Evolutionary conservation across 2,888 invertebrate genomes (phyloP).

Genomic region (Parnassius mnemosyne): DNA sequence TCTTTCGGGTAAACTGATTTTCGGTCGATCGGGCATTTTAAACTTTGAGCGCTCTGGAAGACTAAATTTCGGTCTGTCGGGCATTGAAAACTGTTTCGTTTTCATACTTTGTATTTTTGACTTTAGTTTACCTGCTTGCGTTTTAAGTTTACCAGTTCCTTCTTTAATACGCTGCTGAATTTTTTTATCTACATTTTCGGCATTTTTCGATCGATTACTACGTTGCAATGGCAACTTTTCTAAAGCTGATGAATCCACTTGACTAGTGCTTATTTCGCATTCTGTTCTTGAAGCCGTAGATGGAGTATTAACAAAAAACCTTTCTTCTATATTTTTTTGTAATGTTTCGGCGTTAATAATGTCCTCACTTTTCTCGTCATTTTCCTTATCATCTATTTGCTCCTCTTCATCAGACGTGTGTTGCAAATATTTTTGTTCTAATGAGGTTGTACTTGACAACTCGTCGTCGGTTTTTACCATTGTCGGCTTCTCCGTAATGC

Average conservation of each 20-base stretch:
- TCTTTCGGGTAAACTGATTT: constrained; percentile 77
- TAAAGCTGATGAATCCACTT: constrained; percentile 84
- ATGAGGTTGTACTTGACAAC: constrained; percentile 72
- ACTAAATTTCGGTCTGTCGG: constrained; percentile 79
- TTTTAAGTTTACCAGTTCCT: constrained; percentile 85
- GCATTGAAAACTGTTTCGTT: constrained; percentile 74
- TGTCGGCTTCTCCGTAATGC: constrained; percentile 58
- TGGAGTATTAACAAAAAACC: constrained; percentile 81
- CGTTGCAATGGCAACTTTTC: constrained; percentile 83
- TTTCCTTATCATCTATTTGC: constrained; percentile 56
- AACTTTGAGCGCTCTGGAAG: constrained; percentile 79
- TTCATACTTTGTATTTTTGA: constrained; percentile 83
- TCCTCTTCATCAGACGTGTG: constrained; percentile 77
- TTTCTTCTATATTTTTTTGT: constrained; percentile 83
- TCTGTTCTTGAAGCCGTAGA: constrained; percentile 82
- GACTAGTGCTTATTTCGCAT: constrained; percentile 83
- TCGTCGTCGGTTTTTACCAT: constrained; percentile 73
- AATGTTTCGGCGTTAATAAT: constrained; percentile 74
- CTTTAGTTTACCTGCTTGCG: constrained; percentile 86
- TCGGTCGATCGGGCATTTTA: constrained; percentile 77
- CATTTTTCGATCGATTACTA: constrained; percentile 76
- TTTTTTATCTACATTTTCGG: constrained; percentile 75
- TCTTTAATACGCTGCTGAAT: constrained; percentile 84
- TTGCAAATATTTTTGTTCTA: constrained; percentile 70
- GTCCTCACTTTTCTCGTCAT: constrained; percentile 50